phyloP scores from a whole-genome alignment of 35 echinoderm and acorn worm species.

The Eucidaris tribuloides region DNA sequence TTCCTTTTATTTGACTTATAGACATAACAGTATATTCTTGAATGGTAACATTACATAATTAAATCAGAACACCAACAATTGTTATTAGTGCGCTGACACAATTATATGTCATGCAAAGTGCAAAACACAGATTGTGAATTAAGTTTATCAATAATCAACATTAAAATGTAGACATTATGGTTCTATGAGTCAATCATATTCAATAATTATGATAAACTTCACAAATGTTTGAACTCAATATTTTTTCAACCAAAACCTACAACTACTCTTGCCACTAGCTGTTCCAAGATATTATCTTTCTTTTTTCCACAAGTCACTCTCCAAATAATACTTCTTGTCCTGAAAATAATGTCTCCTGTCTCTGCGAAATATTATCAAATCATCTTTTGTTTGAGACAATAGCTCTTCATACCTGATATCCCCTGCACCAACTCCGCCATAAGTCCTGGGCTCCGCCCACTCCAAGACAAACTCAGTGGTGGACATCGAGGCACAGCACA shows the following conservation, averaged over 20 bases:
- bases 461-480: conserved; percentile 65
- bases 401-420: conserved; percentile 67
- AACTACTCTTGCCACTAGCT: neutral
- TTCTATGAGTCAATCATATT: too few species aligned
- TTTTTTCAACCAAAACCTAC: neutral
- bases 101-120: too few species aligned
- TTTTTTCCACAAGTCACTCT: neutral
- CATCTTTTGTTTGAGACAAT: neutral
- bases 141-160: too few species aligned
- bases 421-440: conserved; percentile 58
- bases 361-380: neutral
- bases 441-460: conserved; percentile 81
- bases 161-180: too few species aligned
- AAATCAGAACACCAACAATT: too few species aligned
- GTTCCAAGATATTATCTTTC: neutral
- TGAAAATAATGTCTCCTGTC: neutral
- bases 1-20: too few species aligned
- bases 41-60: too few species aligned
- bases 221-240: neutral
- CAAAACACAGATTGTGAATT: too few species aligned
- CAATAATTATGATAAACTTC: too few species aligned
- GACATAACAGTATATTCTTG: too few species aligned
- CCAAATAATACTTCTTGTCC: neutral
- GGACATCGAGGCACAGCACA: conserved; percentile 56
- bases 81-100: too few species aligned